These are phyloP conservation scores for Pedicia rivosa DNA, from an alignment of 2,888 invertebrate species.

Conservation along the genomic window DNA sequence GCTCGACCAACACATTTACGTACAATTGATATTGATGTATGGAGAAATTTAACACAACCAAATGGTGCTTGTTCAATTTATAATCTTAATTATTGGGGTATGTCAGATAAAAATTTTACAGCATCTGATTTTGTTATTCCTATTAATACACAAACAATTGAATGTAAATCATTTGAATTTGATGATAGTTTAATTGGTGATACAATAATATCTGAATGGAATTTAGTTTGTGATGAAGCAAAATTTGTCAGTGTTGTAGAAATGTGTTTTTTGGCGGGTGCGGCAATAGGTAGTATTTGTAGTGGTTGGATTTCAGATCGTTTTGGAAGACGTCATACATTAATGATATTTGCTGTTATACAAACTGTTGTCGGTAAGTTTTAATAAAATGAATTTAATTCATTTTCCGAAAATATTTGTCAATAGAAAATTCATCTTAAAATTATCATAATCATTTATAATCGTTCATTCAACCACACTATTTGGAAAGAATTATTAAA, in stretches of 20 bases:
- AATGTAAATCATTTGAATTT: slow-evolving; percentile 31
- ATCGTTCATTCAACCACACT: no score
- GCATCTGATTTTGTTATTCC: slow-evolving; percentile 11
- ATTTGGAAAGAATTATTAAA: no score
- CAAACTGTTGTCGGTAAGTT: slow-evolving; percentile 37
- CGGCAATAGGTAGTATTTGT: slow-evolving; percentile 45
- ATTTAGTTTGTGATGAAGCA: slow-evolving; percentile 38
- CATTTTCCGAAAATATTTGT: no score
- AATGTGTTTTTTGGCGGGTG: slow-evolving; percentile 47
- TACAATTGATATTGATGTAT: slow-evolving; percentile 27
- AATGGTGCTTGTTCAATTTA: slow-evolving; percentile 32
- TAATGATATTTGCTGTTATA: slow-evolving; percentile 38
- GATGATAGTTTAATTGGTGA: slow-evolving; percentile 27
- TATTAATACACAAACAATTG: slow-evolving; percentile 9
- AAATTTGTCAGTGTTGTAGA: slow-evolving; percentile 40
- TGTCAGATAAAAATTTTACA: slow-evolving; percentile 7
- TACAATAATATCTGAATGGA: slow-evolving; percentile 42
- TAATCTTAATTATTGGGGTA: slow-evolving; percentile 16
- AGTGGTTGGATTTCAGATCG: slow-evolving; percentile 47
- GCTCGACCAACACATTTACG: slow-evolving; percentile 31
- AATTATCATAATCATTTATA: no score
- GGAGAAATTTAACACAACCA: slow-evolving; percentile 37
- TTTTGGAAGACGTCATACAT: slow-evolving; percentile 44
- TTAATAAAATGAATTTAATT: no score
- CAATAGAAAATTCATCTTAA: no score